A percentile compares a stretch with the other conserved stretches of the same genome.
Evolutionary conservation across 2,888 invertebrate genomes (phyloP).

Genomic region (Philereme vetulata): DNA sequence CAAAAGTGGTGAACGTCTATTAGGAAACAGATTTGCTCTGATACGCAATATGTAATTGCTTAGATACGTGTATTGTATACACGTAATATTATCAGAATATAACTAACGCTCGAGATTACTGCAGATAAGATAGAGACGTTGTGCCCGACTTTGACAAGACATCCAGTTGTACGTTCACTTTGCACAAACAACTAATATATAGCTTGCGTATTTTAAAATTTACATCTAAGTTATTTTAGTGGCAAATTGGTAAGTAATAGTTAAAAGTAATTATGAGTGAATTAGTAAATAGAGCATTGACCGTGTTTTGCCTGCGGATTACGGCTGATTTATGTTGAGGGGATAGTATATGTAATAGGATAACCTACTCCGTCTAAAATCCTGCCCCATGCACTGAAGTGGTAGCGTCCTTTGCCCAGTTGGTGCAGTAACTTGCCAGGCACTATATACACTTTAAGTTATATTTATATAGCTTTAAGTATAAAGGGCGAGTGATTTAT

Average conservation of each 20-base stretch:
- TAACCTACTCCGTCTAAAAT: too few relatives aligned
- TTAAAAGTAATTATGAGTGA: background rate
- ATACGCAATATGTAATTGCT: constrained; percentile 14
- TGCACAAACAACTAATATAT: constrained; percentile 12
- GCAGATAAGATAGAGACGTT: constrained; percentile 43
- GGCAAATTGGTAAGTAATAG: constrained; percentile 2
- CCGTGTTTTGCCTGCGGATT: background rate
- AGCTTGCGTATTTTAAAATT: too few relatives aligned
- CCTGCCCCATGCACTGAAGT: too few relatives aligned
- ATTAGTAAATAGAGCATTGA: background rate
- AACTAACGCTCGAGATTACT: constrained; percentile 39
- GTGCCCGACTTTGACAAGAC: constrained; percentile 10
- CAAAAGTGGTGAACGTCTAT: too few relatives aligned
- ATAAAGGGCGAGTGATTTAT: too few relatives aligned
- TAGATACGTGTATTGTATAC: constrained; percentile 11
- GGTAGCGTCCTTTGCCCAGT: too few relatives aligned
- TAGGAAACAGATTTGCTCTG: background rate
- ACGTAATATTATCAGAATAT: constrained; percentile 30
- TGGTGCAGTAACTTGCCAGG: too few relatives aligned
- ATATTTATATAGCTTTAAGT: too few relatives aligned
- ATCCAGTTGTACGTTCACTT: constrained; percentile 12
- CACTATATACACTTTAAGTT: too few relatives aligned
- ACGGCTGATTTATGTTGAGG: too few relatives aligned
- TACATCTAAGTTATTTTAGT: background rate
- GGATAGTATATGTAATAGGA: too few relatives aligned